Percentiles rank a stretch among this genome's conserved stretches.
Evolutionary conservation across 1,140 invertebrate species (phyloP).

Genomic region (Zaprionus kolodkinae): DNA sequence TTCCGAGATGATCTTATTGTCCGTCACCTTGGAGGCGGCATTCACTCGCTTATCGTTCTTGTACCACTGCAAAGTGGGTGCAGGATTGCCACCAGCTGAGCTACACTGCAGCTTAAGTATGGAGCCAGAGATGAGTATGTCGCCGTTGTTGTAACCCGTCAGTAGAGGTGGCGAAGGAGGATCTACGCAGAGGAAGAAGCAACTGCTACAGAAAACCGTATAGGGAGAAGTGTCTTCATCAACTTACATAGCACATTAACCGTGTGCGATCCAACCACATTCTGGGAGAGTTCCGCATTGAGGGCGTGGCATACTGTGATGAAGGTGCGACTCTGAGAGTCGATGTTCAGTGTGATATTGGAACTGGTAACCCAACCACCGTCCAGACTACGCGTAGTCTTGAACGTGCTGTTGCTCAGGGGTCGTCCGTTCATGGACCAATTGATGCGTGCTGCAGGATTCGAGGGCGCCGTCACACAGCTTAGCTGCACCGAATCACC

Average conservation of each 20-base stretch:
- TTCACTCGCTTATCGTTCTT: constrained; percentile 93
- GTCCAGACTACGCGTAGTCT: constrained; percentile 87
- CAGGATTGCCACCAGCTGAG: constrained; percentile 96
- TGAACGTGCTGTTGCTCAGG: constrained; percentile 87
- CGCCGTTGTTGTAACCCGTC: constrained; percentile 92
- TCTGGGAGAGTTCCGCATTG: constrained; percentile 93
- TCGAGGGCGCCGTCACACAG: constrained; percentile 91
- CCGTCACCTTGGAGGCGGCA: constrained; percentile 88
- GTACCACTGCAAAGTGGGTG: constrained; percentile 94
- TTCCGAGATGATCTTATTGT: constrained; percentile 92
- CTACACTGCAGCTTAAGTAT: constrained; percentile 94
- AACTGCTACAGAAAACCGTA: constrained; percentile 7
- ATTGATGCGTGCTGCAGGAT: constrained; percentile 90
- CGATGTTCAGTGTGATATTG: constrained; percentile 92
- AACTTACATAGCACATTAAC: constrained; percentile 96
- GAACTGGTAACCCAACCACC: constrained; percentile 96
- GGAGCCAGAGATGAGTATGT: constrained; percentile 92
- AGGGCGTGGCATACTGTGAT: constrained; percentile 94
- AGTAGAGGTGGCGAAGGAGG: constrained; percentile 94
- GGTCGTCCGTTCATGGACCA: constrained; percentile 93
- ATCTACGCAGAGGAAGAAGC: constrained; percentile 86
- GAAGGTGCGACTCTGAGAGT: constrained; percentile 89
- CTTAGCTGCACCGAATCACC: constrained; percentile 93
- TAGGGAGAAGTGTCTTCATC: not conserved
- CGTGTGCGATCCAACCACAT: constrained; percentile 93